Base-by-base conservation (phyloP, 2,888 invertebrate genomes). In the Eupsilia transversa region DNA sequence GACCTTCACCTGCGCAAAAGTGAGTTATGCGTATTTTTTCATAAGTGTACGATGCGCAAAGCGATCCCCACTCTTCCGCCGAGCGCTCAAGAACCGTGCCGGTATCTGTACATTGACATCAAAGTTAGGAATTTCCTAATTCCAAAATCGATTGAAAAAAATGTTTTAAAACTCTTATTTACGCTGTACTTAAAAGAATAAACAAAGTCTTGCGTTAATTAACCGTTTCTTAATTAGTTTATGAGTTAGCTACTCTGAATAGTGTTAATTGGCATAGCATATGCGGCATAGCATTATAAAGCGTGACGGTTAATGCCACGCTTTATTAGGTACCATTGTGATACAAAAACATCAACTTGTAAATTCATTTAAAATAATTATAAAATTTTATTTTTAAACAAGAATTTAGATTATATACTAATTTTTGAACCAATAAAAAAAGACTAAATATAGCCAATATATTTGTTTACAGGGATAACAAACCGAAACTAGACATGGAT, bases 401-500 rank as follows among this genome's bases (percentile, higher is more conserved):
- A n/a, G n/a, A n/a, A n/a, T n/a, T n/a, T n/a, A n/a, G n/a, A n/a
- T n/a, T n/a, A n/a, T n/a, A n/a, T n/a, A n/a, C n/a, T n/a, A n/a
- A n/a, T n/a, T n/a, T n/a, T n/a, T n/a, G n/a, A n/a, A n/a, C n/a
- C n/a, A n/a, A n/a, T n/a, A n/a, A n/a, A n/a, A n/a, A n/a, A n/a
- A n/a, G n/a, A n/a, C 35, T 57, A 35, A 27, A 10, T 33, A 35
- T 5, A 66, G 1, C 27, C 2, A 20, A n/a, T 54, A 14, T 54
- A 54, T 54, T 80, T 43, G 0, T 65, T 75, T 72, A 1, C 89
- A 97, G 97, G 86, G 97, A 97, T 85, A 96, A 96, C 61, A 97
- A 97, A 86, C 96, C 97, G 1, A 96, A 96, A 83, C 87, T 97
- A 67, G 97, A 97, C 79, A 97, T 97, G 94, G 97, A 97, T 81